Evolutionary conservation across 2,888 invertebrate species (phyloP), one percentile per base, ranked within the genome.

Genomic region (Griposia aprilina): DNA sequence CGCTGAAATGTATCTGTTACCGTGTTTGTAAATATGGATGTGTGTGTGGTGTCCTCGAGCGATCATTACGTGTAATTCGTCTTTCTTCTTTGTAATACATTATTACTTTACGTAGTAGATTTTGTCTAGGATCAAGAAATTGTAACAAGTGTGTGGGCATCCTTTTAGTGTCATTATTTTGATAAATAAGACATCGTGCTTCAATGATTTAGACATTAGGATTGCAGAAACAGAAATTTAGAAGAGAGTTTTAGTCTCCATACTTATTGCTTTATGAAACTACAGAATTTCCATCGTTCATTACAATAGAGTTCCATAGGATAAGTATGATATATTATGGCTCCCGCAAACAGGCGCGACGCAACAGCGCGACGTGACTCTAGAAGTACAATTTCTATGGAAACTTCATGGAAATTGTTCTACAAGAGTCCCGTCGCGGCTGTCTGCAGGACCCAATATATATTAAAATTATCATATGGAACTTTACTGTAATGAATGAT

Each of bases 1-100:
- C 76, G 30, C 52, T 81, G 82, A 80, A 80, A 87, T 82, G 76
- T 87, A 78, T 88, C 80, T 80, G 78, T 77, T 83, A 68, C 74
- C 76, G 36, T 73, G 68, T 73, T 85, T 69, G 65, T 82, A 50
- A 63, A 81, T 59, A 69, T 55, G n/a, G 23, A 52, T 36, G 63
- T 41, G 23, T 41, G 30, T 69, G 30, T 36, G n/a, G 63, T 65
- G 50, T 77, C 55, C 60, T 84, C 72, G 71, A 77, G 76, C 72
- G 80, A 78, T 81, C 69, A 78, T 81, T 52, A 41, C 20, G 69
- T 41, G 74, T 69, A 74, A 74, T 76, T 82, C 36, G 52, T 62
- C 36, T 71, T 73, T 69, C 45, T 48, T 63, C 48, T 62, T 63
- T 13, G 11, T 62, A 30, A 23, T 59, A 36, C 48, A 55, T 62